Conservation (phyloP, 2,113 vertebrate species). For the Harpagus bidentatus region DNA sequence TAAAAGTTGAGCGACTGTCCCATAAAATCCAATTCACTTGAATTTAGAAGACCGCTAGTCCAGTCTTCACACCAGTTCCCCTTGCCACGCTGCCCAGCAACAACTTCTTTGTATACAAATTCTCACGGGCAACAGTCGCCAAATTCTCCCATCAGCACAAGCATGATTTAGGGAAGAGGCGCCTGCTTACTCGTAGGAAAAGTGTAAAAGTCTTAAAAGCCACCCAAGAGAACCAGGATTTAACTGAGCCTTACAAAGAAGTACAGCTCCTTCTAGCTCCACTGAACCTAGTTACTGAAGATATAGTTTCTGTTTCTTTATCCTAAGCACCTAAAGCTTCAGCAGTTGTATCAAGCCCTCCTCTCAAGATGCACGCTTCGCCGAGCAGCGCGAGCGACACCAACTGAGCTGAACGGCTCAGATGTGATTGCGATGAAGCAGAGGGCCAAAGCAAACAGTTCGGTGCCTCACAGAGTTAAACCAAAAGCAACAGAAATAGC, state of each 20-base stretch:
- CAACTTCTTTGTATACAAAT: not conserved
- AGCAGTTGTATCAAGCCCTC: not conserved
- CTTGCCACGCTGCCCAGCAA: not conserved
- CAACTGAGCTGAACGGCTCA: not conserved
- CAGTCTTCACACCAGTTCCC: not conserved
- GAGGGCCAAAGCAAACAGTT: not conserved
- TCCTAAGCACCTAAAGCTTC: not conserved
- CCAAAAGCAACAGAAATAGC: fast-evolving
- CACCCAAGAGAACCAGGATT: not conserved
- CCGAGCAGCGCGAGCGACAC: not conserved
- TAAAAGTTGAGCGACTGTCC: not conserved
- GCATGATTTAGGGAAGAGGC: not conserved
- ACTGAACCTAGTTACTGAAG: not conserved
- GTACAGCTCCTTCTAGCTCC: not conserved
- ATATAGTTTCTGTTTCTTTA: not conserved
- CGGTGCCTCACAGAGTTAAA: not conserved
- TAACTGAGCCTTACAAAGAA: not conserved
- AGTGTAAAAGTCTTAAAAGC: not conserved
- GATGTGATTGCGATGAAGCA: not conserved
- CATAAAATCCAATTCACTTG: not conserved
- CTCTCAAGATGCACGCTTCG: not conserved
- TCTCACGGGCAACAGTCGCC: not conserved
- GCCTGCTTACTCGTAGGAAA: not conserved
- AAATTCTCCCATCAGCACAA: not conserved
- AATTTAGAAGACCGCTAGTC: not conserved